phyloP scores from a whole-genome alignment of 2,888 invertebrate genomes.

The Pollenia labialis region DNA sequence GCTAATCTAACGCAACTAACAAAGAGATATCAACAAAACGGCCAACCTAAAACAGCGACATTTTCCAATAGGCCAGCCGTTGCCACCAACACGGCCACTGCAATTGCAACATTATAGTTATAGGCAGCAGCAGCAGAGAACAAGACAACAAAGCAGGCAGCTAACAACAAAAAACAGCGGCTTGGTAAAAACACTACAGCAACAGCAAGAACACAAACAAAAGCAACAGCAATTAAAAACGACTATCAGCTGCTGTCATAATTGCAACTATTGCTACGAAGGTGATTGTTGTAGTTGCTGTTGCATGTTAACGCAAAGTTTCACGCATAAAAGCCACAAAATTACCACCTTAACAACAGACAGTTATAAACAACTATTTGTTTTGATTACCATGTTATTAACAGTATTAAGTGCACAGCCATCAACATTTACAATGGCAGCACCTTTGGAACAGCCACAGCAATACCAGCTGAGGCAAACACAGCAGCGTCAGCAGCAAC shows the following conservation, averaged over 20 bases:
- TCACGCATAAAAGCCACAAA: constrained; percentile 68
- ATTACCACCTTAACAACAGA: constrained; percentile 69
- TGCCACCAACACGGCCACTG: constrained; percentile 56
- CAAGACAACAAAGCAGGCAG: constrained; percentile 24
- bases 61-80: constrained; percentile 66
- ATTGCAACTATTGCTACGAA: constrained; percentile 60
- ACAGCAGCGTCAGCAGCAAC: constrained; percentile 35
- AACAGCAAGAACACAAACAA: constrained; percentile 61
- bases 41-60: constrained; percentile 75
- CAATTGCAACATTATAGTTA: constrained; percentile 40
- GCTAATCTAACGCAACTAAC: constrained; percentile 77
- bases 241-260: constrained; percentile 57
- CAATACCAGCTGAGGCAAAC: constrained; percentile 17
- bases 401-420: constrained; percentile 72
- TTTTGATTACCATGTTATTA: constrained; percentile 74
- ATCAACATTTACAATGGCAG: constrained; percentile 71
- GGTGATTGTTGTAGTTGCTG: constrained; percentile 49
- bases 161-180: constrained; percentile 29
- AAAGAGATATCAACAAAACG: constrained; percentile 79
- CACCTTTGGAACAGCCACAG: constrained; percentile 50
- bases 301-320: constrained; percentile 66
- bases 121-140: constrained; percentile 44
- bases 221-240: constrained; percentile 57
- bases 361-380: constrained; percentile 70
- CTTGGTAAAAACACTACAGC: background rate